Base-by-base conservation (phyloP, 2,888 invertebrate species). In the Ligdia adustata region DNA sequence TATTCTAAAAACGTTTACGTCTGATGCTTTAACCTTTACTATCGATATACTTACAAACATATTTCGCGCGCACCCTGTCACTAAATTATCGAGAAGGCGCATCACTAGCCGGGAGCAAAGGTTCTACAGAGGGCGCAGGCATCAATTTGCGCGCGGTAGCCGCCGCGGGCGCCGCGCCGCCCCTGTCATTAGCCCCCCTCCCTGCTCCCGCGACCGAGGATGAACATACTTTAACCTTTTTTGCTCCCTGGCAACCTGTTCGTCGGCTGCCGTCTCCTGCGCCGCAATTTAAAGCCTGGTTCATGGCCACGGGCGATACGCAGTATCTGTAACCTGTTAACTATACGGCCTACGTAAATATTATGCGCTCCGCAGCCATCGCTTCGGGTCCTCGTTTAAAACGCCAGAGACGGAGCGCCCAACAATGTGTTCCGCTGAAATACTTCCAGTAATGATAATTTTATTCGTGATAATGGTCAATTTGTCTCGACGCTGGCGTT, bases 91-190 rank as follows among this genome's bases (percentile, higher is more conserved):
- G 82, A 78, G 60, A 55, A 57, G 62, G 76, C 72, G 72, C 89
- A 88, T 88, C 89, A 85, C 89, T 89, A 78, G 85, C 86, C 84
- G 85, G 86, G 88, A 87, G 87, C 85, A 85, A 86, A 87, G 89
- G 89, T 88, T 82, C 80, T 72, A 68, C 70, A 75, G 79, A 80
- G 87, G 87, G 86, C 83, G 82, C 84, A 84, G 77, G 86, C 89
- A 89, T 87, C 89, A 89, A 89, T 89, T 89, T 89, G 85, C 85
- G 80, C 78, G 82, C 89, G 70, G 89, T 88, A 90, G 89, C 89
- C 56, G 88, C 88, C 87, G 80, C 84, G 81, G 88, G 89, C 88
- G 85, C 89, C 82, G 80, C 75, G 79, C 87, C 85, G 86, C 89
- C 88, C 86, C 88, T 85, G 86, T 88, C 88, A 88, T 88, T 87